Evolutionary conservation across 2,113 vertebrate species (phyloP), one percentile per base, ranked within the genome.

Genomic region (Pseudorhombus dupliciocellatus): DNA sequence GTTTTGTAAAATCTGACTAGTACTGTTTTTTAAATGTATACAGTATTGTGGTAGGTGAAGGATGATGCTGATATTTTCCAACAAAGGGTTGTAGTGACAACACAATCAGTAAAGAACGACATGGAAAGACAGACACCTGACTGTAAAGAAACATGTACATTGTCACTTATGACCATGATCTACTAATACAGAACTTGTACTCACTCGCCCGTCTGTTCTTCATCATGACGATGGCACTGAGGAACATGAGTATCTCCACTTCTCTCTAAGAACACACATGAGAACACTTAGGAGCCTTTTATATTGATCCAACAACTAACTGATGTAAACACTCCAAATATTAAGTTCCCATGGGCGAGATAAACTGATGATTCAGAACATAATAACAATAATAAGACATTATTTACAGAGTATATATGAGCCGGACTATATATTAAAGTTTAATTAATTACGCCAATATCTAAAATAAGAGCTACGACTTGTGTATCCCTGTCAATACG

Each of bases 201-300:
- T 99, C 83, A 99, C 97, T 99, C 9, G 96, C 95, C 84, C 97
- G 92, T 18, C 97, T 91, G 91, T 99, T 99, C 91, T 99, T 99
- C 97, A 99, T 97, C 97, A 99, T 99, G 70, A 99, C 96, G 1
- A 99, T 99, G 81, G 97, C 97, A 1, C 97, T 99, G 73, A 99
- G 96, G 59, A 99, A 99, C 97, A 99, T 99, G 59, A 99, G 93
- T 69, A 99, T 96, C 92, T 99, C 97, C 69, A 99, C 96, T 84
- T 99, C 97, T 60, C 97, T 95, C 97, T 98, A 90, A 15, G 50
- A 79, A 52, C 9, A 80, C 61, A 79, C 66, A 50, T 34, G 54
- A n/a, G n/a, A n/a, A n/a, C n/a, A n/a, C n/a, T n/a, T n/a, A 37
- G 34, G 34, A 37, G 10, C 34, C 34, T 37, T 37, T 37, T 2